A percentile compares a stretch with the other conserved stretches of the same genome.
Evolutionary conservation across 1,140 invertebrate genomes (phyloP).

Genomic region (Diachasmimorpha longicaudata): DNA sequence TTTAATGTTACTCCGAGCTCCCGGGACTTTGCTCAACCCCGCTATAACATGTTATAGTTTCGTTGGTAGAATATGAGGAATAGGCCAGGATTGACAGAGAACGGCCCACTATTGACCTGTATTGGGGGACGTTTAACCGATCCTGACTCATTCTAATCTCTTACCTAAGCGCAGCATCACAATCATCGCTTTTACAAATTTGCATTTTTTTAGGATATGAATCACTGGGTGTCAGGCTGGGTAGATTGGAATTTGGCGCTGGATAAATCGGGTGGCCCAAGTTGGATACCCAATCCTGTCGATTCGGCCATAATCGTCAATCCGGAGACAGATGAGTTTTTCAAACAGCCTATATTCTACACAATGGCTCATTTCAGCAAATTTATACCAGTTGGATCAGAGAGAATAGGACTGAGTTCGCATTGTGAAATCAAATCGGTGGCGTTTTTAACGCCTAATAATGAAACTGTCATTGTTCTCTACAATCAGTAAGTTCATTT

Average conservation of each 20-base stretch:
- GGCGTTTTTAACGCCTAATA: background rate
- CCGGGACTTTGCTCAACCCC: too few species aligned
- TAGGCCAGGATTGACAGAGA: too few species aligned
- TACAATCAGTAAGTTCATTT: background rate
- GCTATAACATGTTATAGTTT: too few species aligned
- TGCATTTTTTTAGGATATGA: slow-evolving; percentile 68
- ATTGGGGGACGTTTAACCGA: too few species aligned
- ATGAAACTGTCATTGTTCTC: background rate
- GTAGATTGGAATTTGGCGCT: slow-evolving; percentile 90
- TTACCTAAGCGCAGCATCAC: too few species aligned
- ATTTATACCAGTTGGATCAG: slow-evolving; percentile 73
- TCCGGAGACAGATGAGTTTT: slow-evolving; percentile 71
- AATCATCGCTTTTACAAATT: background rate
- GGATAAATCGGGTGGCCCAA: slow-evolving; percentile 80
- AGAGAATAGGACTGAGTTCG: slow-evolving; percentile 49
- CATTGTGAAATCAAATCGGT: slow-evolving; percentile 37
- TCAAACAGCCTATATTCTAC: slow-evolving; percentile 91
- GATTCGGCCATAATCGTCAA: slow-evolving; percentile 83
- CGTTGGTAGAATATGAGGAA: too few species aligned
- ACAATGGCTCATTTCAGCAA: slow-evolving; percentile 86
- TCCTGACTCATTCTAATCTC: too few species aligned
- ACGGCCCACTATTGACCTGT: too few species aligned
- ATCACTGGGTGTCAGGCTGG: slow-evolving; percentile 77
- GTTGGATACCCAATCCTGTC: slow-evolving; percentile 77
- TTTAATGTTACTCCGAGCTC: too few species aligned